Conservation (phyloP, 2,888 invertebrate genomes). For the Trichacis sp. region DNA sequence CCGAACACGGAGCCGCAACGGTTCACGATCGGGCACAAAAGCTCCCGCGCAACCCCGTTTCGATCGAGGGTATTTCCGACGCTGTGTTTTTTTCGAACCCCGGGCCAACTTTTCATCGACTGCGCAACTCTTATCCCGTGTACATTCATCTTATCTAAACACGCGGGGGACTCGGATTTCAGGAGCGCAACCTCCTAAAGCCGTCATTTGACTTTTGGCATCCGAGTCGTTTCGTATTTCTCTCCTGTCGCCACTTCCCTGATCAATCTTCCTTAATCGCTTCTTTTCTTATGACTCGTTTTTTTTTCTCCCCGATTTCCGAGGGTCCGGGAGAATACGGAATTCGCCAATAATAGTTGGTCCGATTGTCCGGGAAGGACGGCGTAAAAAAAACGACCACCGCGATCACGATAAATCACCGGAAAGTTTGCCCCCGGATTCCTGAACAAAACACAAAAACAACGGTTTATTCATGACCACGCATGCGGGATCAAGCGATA, state of each 20-base stretch:
- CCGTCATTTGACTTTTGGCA: constrained; percentile 26
- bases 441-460: neutral
- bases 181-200: neutral
- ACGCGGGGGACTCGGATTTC: constrained; percentile 11
- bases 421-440: neutral
- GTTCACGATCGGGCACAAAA: constrained; percentile 10
- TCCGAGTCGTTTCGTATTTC: constrained; percentile 12
- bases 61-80: constrained; percentile 8
- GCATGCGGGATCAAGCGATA: constrained; percentile 1
- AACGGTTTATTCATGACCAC: constrained; percentile 1
- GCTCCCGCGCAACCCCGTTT: constrained; percentile 8
- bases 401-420: neutral
- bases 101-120: constrained; percentile 1
- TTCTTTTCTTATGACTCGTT: constrained; percentile 8
- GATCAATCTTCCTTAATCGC: constrained; percentile 29
- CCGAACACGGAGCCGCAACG: constrained; percentile 12
- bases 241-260: constrained; percentile 17
- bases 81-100: constrained; percentile 2
- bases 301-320: neutral
- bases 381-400: constrained; percentile 1
- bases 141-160: constrained; percentile 14
- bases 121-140: constrained; percentile 1
- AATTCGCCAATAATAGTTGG: no score
- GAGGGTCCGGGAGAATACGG: no score
- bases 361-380: no score